These are phyloP conservation scores for Chaenodraco wilsoni DNA, from an alignment of 2,797 vertebrate species.

Conservation along the genomic window DNA sequence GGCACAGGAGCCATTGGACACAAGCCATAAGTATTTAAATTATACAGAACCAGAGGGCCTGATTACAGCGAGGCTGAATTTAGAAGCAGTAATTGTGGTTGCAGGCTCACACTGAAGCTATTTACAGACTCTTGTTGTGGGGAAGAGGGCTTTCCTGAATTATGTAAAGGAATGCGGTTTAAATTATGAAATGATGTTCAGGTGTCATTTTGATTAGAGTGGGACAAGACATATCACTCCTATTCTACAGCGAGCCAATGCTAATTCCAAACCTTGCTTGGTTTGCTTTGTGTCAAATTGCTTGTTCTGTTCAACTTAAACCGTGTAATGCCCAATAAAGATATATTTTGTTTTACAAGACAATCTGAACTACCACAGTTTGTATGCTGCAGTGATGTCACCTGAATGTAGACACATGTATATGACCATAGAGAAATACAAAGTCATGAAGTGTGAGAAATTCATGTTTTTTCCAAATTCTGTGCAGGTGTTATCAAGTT, in stretches of 20 bases:
- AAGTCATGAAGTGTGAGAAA: no score
- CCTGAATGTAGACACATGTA: no score
- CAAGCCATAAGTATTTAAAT: conserved; percentile 79
- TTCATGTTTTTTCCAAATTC: no score
- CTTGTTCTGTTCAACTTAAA: no score
- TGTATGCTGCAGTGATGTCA: no score
- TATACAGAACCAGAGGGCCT: conserved; percentile 77
- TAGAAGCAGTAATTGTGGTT: conserved; percentile 73
- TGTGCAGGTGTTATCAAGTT: no score
- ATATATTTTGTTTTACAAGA: no score
- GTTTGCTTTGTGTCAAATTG: no score
- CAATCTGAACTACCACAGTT: no score
- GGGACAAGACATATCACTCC: conserved; percentile 35
- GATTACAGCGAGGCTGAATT: conserved; percentile 75
- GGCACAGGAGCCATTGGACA: conserved; percentile 79
- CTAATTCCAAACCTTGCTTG: no score
- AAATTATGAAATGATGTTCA: conserved; percentile 57
- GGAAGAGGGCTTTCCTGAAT: conserved; percentile 48
- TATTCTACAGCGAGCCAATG: neutral
- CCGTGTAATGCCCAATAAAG: no score
- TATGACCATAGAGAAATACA: no score
- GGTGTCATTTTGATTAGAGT: conserved; percentile 56
- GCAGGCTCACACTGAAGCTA: conserved; percentile 65
- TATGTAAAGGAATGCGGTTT: conserved; percentile 35
- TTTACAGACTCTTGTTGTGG: conserved; percentile 65